Percentiles rank a stretch among this genome's conserved stretches.
Conservation (phyloP, 1,140 invertebrate species). For the Onthophagus taurus region DNA sequence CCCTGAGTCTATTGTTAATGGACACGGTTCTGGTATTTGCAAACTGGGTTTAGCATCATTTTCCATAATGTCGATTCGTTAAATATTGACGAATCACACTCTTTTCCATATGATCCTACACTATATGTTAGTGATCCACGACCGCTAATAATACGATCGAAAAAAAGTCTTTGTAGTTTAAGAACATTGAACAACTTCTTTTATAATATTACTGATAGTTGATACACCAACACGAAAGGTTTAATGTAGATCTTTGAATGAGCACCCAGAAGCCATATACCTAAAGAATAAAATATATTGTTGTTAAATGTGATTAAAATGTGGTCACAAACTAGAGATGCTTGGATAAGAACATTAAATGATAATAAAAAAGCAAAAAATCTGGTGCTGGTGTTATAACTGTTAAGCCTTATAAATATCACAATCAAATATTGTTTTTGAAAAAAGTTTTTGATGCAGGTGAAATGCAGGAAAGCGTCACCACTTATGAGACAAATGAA, state of each 20-base stretch:
- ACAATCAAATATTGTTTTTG: not conserved
- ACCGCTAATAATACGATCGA: constrained; percentile 37
- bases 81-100: constrained; percentile 35
- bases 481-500: not conserved
- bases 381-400: not conserved
- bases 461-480: not conserved
- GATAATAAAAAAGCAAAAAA: constrained; percentile 9
- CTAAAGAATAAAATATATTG: constrained; percentile 13
- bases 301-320: not conserved
- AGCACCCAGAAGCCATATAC: constrained; percentile 20
- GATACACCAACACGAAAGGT: constrained; percentile 23
- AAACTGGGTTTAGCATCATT: not conserved
- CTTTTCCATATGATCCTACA: constrained; percentile 38
- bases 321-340: constrained; percentile 10
- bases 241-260: constrained; percentile 17
- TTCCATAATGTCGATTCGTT: constrained; percentile 9
- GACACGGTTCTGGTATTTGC: not conserved
- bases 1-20: not conserved
- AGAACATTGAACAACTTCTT: constrained; percentile 20
- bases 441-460: constrained; percentile 7
- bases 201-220: constrained; percentile 24
- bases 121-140: constrained; percentile 34
- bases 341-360: constrained; percentile 1
- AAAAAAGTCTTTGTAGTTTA: constrained; percentile 32
- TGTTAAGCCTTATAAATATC: constrained; percentile 1